These are phyloP conservation scores for Phenganax subtilis DNA, from an alignment of 92 coral and sea anemone species.

Conservation along the genomic window DNA sequence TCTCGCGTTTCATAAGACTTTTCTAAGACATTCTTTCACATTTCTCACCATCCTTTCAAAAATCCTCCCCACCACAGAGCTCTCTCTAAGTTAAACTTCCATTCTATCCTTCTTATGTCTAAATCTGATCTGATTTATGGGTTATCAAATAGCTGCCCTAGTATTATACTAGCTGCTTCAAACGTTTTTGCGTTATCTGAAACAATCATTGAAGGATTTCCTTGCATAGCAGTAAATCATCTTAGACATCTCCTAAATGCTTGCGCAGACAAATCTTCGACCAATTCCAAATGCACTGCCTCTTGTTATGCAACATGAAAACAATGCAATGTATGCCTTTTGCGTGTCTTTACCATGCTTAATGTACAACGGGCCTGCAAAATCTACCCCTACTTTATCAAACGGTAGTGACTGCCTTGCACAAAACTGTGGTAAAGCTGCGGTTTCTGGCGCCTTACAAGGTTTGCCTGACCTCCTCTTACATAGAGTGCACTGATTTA, in stretches of 20 bases:
- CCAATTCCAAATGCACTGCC: conserved; percentile 37
- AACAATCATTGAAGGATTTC: conserved; percentile 1
- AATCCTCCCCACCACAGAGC: too few relatives aligned
- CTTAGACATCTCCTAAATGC: conserved; percentile 45
- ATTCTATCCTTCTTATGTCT: neutral
- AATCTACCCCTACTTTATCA: conserved; percentile 4
- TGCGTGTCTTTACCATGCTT: neutral
- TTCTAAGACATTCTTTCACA: neutral
- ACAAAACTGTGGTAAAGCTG: conserved; percentile 1
- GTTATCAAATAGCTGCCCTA: conserved; percentile 21
- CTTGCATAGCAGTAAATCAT: conserved; percentile 26
- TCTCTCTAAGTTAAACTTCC: neutral
- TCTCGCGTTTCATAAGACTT: conserved; percentile 7
- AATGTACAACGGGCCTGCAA: conserved; percentile 34
- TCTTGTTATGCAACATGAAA: conserved; percentile 32
- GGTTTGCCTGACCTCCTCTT: neutral
- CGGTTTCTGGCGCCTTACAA: neutral
- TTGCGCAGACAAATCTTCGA: conserved; percentile 40
- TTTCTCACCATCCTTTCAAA: conserved; percentile 2
- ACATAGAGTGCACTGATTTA: neutral
- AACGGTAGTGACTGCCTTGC: conserved; percentile 3
- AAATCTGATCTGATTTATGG: conserved; percentile 25
- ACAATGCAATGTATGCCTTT: conserved; percentile 8
- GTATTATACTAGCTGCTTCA: conserved; percentile 17
- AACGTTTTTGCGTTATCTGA: conserved; percentile 42